Percentiles rank a stretch among this genome's conserved stretches.
phyloP scores from a whole-genome alignment of 1,140 invertebrate species.

The Planococcus citri region DNA sequence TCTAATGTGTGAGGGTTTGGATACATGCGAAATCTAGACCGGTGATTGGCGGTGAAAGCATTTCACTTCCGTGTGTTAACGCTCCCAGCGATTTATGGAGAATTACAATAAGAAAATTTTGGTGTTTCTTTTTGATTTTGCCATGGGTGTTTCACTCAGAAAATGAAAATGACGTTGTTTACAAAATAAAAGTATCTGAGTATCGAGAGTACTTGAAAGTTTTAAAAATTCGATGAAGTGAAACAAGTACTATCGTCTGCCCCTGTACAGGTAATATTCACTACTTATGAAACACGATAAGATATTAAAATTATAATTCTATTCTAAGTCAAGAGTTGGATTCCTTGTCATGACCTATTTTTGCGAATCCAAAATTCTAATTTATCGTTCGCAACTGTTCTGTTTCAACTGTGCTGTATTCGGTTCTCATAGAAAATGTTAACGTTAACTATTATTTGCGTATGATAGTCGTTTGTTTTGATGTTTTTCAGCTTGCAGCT shows the following conservation, averaged over 20 bases:
- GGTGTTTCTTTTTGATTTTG: no score
- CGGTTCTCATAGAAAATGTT: no score
- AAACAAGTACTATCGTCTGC: neutral
- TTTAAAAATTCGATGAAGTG: neutral
- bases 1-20: no score
- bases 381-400: neutral
- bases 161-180: conserved; percentile 1
- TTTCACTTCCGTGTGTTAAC: no score
- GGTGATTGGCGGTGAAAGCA: no score
- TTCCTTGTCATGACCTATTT: neutral
- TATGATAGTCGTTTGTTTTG: neutral
- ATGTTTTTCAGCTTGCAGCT: neutral
- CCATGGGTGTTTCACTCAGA: neutral
- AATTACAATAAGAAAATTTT: no score
- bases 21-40: no score
- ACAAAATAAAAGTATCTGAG: neutral
- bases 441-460: no score
- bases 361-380: neutral
- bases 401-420: neutral
- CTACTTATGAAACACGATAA: neutral
- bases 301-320: neutral
- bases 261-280: neutral
- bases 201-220: neutral
- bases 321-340: neutral
- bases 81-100: no score